Evolutionary conservation across 2,888 invertebrate genomes (phyloP), one percentile per base, ranked within the genome.

Genomic region (Chrysomela aeneicollis): DNA sequence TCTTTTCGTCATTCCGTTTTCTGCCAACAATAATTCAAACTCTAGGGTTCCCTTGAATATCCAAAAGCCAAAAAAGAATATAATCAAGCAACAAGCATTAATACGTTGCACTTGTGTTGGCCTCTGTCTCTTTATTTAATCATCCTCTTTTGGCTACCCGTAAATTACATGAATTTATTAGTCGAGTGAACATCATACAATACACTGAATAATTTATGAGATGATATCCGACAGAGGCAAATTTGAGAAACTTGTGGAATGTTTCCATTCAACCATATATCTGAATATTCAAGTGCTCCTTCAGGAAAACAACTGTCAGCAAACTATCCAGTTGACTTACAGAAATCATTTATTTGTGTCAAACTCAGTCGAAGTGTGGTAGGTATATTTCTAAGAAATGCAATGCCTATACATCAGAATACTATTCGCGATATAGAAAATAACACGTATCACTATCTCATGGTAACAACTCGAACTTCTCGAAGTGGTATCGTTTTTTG

Each of bases 191-290:
- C n/a, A 73, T 76, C 72, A 76, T 78, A 81, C 79, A 80, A 81
- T 81, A 54, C 54, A 78, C 78, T 77, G 80, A 79, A 81, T 82
- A 80, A 82, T 81, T 82, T 81, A 81, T 80, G 80, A 81, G 80
- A 81, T 81, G 81, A 81, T 79, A 81, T 79, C 81, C 80, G 82
- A 81, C 81, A 79, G 78, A 79, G 80, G 76, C 79, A 79, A 81
- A 81, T 81, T 80, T 81, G 76, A 79, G 79, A 82, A 81, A 76
- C 78, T 76, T 70, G 60, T 68, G 73, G 80, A 81, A 82, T 81
- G 80, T 77, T 76, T 77, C 78, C 78, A 77, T 79, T 79, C 78
- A 77, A 79, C 79, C n/a, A n/a, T n/a, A n/a, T 76, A 75, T 77
- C 72, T 73, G 74, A 73, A 78, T 74, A 75, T 26, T 26, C 4